Evolutionary conservation across 2,888 invertebrate genomes (phyloP).

Genomic region (Lepidocyrtoides sp.): DNA sequence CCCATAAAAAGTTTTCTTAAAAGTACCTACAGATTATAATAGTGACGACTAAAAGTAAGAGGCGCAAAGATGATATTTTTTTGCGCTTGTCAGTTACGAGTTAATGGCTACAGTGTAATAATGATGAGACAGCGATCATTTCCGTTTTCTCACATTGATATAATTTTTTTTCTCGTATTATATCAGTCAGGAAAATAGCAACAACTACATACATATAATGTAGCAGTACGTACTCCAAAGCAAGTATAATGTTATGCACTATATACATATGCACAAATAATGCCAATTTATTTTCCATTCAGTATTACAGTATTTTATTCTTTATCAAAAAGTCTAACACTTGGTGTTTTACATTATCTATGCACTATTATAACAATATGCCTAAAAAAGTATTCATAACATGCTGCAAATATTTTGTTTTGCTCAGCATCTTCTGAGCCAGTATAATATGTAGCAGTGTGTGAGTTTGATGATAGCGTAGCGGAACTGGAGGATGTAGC

Average conservation of each 20-base stretch:
- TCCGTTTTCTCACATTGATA: conserved; percentile 85
- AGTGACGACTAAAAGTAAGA: neutral
- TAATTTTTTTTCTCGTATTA: conserved; percentile 51
- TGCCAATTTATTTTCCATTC: too few relatives aligned
- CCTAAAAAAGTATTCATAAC: too few relatives aligned
- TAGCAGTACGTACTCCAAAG: neutral
- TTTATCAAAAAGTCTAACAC: too few relatives aligned
- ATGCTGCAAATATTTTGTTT: too few relatives aligned
- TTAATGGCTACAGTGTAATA: conserved; percentile 58
- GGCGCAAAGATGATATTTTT: conserved; percentile 14
- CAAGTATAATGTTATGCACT: too few relatives aligned
- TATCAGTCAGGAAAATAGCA: conserved; percentile 9
- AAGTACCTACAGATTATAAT: neutral
- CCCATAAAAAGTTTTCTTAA: neutral
- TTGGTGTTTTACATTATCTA: too few relatives aligned
- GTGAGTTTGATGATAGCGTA: neutral
- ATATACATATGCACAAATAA: too few relatives aligned
- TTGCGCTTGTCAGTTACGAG: conserved; percentile 60
- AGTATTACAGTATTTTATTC: too few relatives aligned
- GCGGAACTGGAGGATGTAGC: conserved; percentile 28
- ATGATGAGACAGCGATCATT: conserved; percentile 81
- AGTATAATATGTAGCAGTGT: neutral
- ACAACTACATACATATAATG: neutral
- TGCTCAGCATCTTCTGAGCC: too few relatives aligned
- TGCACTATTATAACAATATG: too few relatives aligned